These are phyloP conservation scores for Drosophila nr. perissopoda DNA, from an alignment of 2,888 invertebrate species.

Conservation along the genomic window DNA sequence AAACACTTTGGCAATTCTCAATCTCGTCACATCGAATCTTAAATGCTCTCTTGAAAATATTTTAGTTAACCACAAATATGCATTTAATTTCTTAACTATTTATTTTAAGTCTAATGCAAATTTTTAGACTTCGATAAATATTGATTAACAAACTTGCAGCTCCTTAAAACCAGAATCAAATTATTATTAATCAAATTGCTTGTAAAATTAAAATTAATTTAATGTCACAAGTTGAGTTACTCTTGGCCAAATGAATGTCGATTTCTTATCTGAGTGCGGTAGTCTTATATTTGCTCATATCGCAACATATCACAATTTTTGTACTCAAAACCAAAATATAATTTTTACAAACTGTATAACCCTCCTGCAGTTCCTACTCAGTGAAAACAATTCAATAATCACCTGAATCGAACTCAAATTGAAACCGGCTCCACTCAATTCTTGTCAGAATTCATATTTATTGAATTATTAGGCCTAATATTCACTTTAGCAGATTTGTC, in stretches of 20 bases:
- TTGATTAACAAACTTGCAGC: neutral
- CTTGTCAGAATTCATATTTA: neutral
- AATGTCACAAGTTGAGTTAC: neutral
- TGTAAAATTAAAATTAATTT: neutral
- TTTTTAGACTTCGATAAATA: neutral
- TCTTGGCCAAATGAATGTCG: accelerated
- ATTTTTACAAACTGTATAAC: neutral
- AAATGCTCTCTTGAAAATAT: slow-evolving; percentile 19
- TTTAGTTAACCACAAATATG: neutral
- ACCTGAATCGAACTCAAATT: neutral
- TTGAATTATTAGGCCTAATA: neutral
- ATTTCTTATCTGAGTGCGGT: neutral
- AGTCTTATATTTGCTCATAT: neutral
- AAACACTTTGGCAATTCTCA: slow-evolving; percentile 14
- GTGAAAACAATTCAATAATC: neutral
- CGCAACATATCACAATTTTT: neutral
- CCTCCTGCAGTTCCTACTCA: neutral
- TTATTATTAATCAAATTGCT: neutral
- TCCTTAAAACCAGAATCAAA: neutral
- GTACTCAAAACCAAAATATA: neutral
- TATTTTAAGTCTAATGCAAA: accelerated
- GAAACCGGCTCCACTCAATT: neutral
- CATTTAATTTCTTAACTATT: no score
- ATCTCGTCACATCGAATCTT: neutral
- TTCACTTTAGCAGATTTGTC: neutral